phyloP scores from a whole-genome alignment of 2,113 vertebrate genomes.

The Crocuta crocuta region DNA sequence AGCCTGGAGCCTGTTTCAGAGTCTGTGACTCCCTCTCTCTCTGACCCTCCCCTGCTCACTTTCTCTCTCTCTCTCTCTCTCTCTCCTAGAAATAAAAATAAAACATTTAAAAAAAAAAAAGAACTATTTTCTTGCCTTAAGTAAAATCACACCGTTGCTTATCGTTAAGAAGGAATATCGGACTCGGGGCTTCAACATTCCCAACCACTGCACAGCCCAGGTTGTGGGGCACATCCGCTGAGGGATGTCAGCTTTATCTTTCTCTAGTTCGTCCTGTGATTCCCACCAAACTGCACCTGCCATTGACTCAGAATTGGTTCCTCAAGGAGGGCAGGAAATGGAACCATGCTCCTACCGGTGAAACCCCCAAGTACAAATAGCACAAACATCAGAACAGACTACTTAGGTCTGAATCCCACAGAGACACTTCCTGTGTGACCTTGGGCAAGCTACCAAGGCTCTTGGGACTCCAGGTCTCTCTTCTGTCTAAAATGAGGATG shows the following conservation, averaged over 20 bases:
- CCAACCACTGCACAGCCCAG: background rate
- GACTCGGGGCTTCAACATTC: background rate
- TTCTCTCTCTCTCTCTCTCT: too few species aligned
- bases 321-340: background rate
- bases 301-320: background rate
- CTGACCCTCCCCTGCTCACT: too few species aligned
- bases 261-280: background rate
- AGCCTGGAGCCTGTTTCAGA: too few species aligned
- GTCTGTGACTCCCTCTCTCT: too few species aligned
- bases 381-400: background rate
- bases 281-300: background rate
- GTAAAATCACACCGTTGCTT: background rate
- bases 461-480: background rate
- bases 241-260: background rate
- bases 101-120: background rate
- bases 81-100: too few species aligned
- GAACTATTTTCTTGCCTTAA: background rate
- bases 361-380: background rate
- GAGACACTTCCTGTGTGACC: background rate
- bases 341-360: background rate
- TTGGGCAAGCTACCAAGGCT: background rate
- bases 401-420: background rate
- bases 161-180: background rate
- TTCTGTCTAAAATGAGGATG: slow-evolving; percentile 11
- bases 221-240: background rate